Base-by-base conservation (phyloP, 1,140 invertebrate genomes). In the Achroia grisella region DNA sequence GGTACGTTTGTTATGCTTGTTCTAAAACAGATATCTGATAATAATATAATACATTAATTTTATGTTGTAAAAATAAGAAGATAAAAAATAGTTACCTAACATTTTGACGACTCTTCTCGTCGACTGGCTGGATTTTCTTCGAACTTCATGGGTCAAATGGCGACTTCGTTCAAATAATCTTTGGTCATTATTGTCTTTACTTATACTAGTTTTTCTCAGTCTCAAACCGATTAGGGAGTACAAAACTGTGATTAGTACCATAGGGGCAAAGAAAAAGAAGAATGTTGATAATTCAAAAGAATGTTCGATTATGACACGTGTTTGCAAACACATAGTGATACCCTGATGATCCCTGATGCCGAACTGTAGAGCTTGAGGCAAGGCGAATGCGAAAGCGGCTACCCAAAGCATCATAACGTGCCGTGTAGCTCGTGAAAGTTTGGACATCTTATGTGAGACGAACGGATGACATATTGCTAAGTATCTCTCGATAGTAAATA, bases 271-370 rank as follows among this genome's bases (percentile, higher is more conserved):
- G 71, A 97, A 97, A 76, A 97, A 95, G 12, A 96, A 69, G 52
- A 95, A 89, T 0, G 94, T 94, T 0, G 94, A 95, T 44, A 96
- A 88, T 62, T 94, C 92, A 63, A 96, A 97, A 0, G 93, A 90
- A 71, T 94, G 92, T 12, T 89, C 84, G 10, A 93, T 78, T 10
- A 93, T 87, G 1, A 89, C 86, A 65, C 87, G 86, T 37, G 90
- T 90, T 48, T 90, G 87, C 58, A 86, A 74, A 50, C 88, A 89
- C 62, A 88, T 88, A n/a, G 86, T 86, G 1, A 81, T 74, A 0
- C 75, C 77, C 17, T 69, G 60, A 31, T 87, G 74, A 10, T 79
- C 67, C 15, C 87, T 77, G 3, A 93, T 75, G 3, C 91, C 91
- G 60, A 93, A 93, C 59, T 93, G 92, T 6, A 93, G 87, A 0